Evolutionary conservation across 2,888 invertebrate species (phyloP), one percentile per base, ranked within the genome.

Genomic region (Scaptomyza flava): DNA sequence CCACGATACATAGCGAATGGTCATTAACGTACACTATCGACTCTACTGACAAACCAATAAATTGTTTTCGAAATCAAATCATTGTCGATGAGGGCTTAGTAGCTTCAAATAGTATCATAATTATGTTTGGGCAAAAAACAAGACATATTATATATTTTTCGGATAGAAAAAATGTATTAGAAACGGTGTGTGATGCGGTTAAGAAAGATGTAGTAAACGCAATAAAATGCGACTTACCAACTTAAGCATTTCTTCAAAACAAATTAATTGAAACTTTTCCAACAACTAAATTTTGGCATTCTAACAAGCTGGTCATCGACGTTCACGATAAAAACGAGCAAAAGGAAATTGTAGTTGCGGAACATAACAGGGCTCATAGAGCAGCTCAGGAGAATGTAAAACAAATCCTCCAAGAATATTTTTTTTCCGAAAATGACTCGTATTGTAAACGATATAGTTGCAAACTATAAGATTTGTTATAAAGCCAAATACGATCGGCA

Each of bases 401-500:
- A n/a, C n/a, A n/a, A n/a, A n/a, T n/a, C n/a, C n/a, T n/a, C n/a
- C n/a, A n/a, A n/a, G n/a, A n/a, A n/a, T n/a, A n/a, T n/a, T n/a
- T 17, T 17, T 17, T 17, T 17, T 17, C 17, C 17, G 17, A 17
- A 17, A 17, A 17, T n/a, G n/a, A n/a, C n/a, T n/a, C n/a, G n/a
- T n/a, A n/a, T n/a, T n/a, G n/a, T n/a, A n/a, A n/a, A n/a, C n/a
- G n/a, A n/a, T n/a, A n/a, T n/a, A n/a, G n/a, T n/a, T 17, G 17
- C 17, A 17, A 17, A 17, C 17, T 17, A 1, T 17, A 17, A 17
- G 17, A 17, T 17, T 17, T 17, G 17, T 17, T 17, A 17, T 17
- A 17, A 17, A 17, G 17, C 17, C 17, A 17, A 17, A 17, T 17
- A 17, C 45, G 68, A 79, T 33, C 53, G 77, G 4, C 79, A 78